These are phyloP conservation scores for Etheostoma spectabile DNA, from an alignment of 2,113 vertebrate genomes.

Conservation along the genomic window DNA sequence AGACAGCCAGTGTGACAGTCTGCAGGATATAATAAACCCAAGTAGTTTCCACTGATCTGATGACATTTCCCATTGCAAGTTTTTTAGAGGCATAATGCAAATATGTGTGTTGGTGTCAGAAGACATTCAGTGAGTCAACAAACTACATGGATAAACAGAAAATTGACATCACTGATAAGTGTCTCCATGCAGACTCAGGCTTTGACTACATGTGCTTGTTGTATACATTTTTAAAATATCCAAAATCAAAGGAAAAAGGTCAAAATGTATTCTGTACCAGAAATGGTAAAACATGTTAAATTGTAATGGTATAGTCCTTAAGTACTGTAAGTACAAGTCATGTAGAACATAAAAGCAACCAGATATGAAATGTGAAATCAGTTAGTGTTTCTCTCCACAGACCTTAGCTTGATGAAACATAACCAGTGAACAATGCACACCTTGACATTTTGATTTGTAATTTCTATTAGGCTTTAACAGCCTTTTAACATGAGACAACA, in stretches of 20 bases:
- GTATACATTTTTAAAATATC: background rate
- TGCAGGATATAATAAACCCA: background rate
- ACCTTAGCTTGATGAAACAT: slow-evolving; percentile 33
- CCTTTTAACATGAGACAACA: slow-evolving; percentile 47
- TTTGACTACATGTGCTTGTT: slow-evolving; percentile 10
- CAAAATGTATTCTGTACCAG: slow-evolving; percentile 1
- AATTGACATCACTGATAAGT: slow-evolving; percentile 1
- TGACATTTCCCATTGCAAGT: slow-evolving; percentile 8
- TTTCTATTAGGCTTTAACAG: slow-evolving; percentile 42
- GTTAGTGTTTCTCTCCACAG: slow-evolving; percentile 25
- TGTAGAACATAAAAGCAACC: slow-evolving; percentile 7
- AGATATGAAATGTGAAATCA: slow-evolving; percentile 4
- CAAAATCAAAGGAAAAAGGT: slow-evolving; percentile 38
- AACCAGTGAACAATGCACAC: slow-evolving; percentile 47
- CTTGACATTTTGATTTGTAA: slow-evolving; percentile 37
- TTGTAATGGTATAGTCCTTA: slow-evolving; percentile 33
- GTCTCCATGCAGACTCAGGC: background rate
- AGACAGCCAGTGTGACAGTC: background rate
- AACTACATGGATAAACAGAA: slow-evolving; percentile 22
- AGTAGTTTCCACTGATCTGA: slow-evolving; percentile 14
- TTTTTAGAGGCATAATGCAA: slow-evolving; percentile 7
- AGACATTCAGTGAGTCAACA: slow-evolving; percentile 30
- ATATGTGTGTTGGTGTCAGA: slow-evolving; percentile 5
- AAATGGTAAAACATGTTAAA: slow-evolving; percentile 20
- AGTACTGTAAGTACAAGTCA: slow-evolving; percentile 37